Percentiles rank a stretch among this genome's conserved stretches.
Evolutionary conservation across 2,797 vertebrate genomes (phyloP).

Genomic region (Urophycis tenuis): DNA sequence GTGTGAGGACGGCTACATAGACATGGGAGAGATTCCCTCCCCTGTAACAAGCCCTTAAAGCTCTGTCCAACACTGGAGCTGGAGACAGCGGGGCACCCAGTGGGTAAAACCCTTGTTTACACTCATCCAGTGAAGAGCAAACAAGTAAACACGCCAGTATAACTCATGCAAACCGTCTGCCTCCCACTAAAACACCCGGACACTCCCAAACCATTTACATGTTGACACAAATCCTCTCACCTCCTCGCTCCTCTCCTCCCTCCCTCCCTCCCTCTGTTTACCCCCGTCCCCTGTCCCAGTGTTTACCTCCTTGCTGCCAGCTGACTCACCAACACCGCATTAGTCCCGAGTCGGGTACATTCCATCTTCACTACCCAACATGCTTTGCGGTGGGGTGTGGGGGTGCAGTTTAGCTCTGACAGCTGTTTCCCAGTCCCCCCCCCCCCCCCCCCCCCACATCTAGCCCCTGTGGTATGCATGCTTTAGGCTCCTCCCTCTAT

Average conservation of each 20-base stretch:
- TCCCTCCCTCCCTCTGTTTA: not conserved
- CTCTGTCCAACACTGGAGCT: too few species aligned
- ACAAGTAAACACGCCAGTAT: too few species aligned
- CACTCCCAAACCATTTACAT: too few species aligned
- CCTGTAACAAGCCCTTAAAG: too few species aligned
- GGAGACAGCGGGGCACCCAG: too few species aligned
- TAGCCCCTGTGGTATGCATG: not conserved
- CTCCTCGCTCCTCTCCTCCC: not conserved
- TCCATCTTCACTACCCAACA: conserved; percentile 16
- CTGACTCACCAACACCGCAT: conserved; percentile 38
- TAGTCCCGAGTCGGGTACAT: conserved; percentile 1
- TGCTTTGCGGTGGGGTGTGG: conserved; percentile 14
- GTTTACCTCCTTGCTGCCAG: conserved; percentile 18
- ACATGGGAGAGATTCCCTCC: too few species aligned
- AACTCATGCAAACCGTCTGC: too few species aligned
- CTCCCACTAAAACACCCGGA: too few species aligned
- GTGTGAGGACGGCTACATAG: not conserved
- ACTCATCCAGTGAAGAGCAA: too few species aligned
- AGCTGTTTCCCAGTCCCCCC: conserved; percentile 18
- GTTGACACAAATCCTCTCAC: too few species aligned
- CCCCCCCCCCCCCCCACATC: not conserved
- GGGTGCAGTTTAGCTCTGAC: conserved; percentile 11
- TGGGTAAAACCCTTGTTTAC: too few species aligned
- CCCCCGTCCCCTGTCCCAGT: not conserved
- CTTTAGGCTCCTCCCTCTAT: not conserved